Base-by-base conservation (phyloP, 2,113 vertebrate genomes). In the Prochilodus magdalenae region DNA sequence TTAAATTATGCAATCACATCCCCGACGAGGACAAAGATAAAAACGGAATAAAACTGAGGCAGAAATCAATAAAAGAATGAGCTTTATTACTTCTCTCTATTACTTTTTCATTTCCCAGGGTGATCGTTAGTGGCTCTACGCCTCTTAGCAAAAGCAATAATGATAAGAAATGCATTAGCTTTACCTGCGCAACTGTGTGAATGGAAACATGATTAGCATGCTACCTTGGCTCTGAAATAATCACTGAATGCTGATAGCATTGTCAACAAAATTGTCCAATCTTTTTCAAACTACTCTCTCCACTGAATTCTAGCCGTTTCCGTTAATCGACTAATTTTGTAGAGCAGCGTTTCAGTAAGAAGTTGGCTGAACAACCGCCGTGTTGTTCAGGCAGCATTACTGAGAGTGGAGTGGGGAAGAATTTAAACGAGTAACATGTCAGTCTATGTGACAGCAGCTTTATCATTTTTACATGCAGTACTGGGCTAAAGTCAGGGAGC, bases 181-280 rank as follows among this genome's bases (percentile, higher is more conserved):
- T 67, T 51, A 29, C 24, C 70, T 60, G 36, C 63, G 57, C 22
- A 20, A 20, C 44, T 72, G 44, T 75, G 65, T 72, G 59, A 81
- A 70, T 77, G 51, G 71, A 73, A 77, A 65, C 80, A 33, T 53
- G 75, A 82, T 85, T 75, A 82, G 36, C 79, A 70, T 71, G 73
- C 79, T 53, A 72, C 44, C 40, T 79, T 26, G 73, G 49, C n/a
- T 71, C 24, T 51, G 67, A 65, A 76, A 59, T 55, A 44, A 79
- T 76, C 67, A 82, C 18, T 24, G 27, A 53, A 73, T 27, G 47
- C n/a, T 55, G 62, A 81, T 73, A 76, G 66, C 66, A 57, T 66
- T 76, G 73, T 76, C 73, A 76, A 51, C 79, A 55, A 27, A 66
- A 75, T 51, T 33, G 44, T 36, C 60, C 22, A 75, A 40, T 74